Evolutionary conservation across 2,888 invertebrate species (phyloP).

Genomic region (Hanleya hanleyi): DNA sequence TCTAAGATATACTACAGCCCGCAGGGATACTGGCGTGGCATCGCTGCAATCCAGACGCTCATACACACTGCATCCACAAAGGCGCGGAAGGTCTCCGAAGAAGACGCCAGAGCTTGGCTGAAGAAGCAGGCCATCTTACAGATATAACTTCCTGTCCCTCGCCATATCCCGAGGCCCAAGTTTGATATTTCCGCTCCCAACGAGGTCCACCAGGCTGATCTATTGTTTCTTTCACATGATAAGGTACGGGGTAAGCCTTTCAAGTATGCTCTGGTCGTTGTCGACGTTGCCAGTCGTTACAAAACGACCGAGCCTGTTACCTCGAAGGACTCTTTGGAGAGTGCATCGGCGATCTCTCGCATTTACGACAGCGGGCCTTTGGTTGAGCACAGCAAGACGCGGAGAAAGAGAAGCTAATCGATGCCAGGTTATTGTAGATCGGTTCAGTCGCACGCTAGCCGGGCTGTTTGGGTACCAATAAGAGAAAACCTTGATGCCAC

Average conservation of each 20-base stretch:
- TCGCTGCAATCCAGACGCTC: no score
- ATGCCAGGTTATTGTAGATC: constrained; percentile 35
- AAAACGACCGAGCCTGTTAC: constrained; percentile 42
- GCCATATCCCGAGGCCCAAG: constrained; percentile 31
- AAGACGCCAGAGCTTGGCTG: constrained; percentile 4
- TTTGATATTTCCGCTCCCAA: constrained; percentile 33
- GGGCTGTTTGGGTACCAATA: constrained; percentile 38
- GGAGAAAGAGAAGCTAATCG: constrained; percentile 31
- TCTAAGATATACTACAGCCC: no score
- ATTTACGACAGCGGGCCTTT: constrained; percentile 30
- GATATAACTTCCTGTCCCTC: constrained; percentile 25
- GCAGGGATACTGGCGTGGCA: no score
- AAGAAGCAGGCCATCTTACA: constrained; percentile 13
- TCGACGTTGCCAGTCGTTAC: constrained; percentile 36
- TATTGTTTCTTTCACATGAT: constrained; percentile 36
- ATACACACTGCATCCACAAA: no score
- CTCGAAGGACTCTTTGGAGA: constrained; percentile 33
- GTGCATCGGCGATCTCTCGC: constrained; percentile 32
- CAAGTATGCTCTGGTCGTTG: constrained; percentile 39
- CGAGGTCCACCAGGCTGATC: constrained; percentile 34
- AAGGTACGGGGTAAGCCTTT: constrained; percentile 26
- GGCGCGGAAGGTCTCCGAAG: no score
- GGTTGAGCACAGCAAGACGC: constrained; percentile 33
- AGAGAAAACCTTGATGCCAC: no score
- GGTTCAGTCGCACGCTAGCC: constrained; percentile 36